Evolutionary conservation across 2,888 invertebrate genomes (phyloP).

Genomic region (Leptogaster cylindrica): DNA sequence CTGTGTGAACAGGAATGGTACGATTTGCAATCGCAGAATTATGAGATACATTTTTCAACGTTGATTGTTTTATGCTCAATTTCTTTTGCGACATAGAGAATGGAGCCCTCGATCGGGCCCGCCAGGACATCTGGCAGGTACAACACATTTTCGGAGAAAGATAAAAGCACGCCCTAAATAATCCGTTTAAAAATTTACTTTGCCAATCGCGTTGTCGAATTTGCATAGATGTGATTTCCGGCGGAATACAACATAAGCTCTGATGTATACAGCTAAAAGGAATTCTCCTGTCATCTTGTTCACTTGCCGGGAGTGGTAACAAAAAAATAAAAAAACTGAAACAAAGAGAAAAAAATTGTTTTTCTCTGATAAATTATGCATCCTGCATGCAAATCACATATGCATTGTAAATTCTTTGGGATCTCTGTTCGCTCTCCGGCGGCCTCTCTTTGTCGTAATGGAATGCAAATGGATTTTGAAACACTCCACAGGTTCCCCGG

Average conservation of each 20-base stretch:
- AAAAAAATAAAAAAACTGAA: too few relatives aligned
- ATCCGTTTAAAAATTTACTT: slow-evolving; percentile 21
- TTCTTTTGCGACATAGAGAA: background rate
- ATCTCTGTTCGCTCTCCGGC: background rate
- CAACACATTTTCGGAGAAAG: background rate
- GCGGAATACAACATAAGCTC: slow-evolving; percentile 8
- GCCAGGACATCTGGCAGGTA: too few relatives aligned
- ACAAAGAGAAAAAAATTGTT: too few relatives aligned
- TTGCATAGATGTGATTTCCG: slow-evolving; percentile 40
- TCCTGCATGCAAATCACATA: slow-evolving; percentile 10
- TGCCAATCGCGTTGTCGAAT: slow-evolving; percentile 31
- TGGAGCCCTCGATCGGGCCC: too few relatives aligned
- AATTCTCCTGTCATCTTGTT: slow-evolving; percentile 9
- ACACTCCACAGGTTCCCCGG: background rate
- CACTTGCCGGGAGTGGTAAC: background rate
- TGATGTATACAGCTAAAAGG: slow-evolving; percentile 10
- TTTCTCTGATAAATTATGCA: slow-evolving; percentile 16
- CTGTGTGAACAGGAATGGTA: too few relatives aligned
- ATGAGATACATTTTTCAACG: slow-evolving; percentile 17
- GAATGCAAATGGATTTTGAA: slow-evolving; percentile 15
- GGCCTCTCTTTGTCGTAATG: background rate
- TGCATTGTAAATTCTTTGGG: slow-evolving; percentile 4
- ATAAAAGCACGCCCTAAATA: background rate
- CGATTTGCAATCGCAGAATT: background rate
- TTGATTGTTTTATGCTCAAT: slow-evolving; percentile 13